phyloP scores from a whole-genome alignment of 2,888 invertebrate species.

The Microplitis deprimator region DNA sequence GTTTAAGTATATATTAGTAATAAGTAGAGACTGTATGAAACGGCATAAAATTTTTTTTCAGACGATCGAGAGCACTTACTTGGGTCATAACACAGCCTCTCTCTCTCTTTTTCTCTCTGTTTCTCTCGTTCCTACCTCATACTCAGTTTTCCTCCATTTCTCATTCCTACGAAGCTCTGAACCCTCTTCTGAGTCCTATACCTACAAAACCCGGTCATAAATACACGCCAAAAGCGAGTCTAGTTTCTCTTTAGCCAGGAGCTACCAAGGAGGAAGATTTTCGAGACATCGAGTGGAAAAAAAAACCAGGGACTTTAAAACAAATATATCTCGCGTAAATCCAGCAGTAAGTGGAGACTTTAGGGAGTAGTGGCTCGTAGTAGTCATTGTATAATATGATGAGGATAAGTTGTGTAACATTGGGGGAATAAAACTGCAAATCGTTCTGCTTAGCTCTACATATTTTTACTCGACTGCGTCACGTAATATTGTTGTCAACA shows the following conservation, averaged over 20 bases:
- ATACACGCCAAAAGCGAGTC: conserved; percentile 10
- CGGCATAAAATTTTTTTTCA: conserved; percentile 40
- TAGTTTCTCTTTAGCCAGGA: conserved; percentile 9
- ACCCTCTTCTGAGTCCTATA: conserved; percentile 7
- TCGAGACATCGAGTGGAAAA: conserved; percentile 27
- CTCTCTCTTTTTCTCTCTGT: conserved; percentile 42
- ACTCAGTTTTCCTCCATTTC: conserved; percentile 58
- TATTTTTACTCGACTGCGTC: conserved; percentile 14
- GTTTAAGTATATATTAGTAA: neutral
- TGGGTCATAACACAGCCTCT: conserved; percentile 65
- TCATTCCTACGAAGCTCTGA: conserved; percentile 35
- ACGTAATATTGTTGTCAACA: conserved; percentile 21
- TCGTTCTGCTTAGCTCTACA: conserved; percentile 39
- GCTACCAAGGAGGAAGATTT: conserved; percentile 17
- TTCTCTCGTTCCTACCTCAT: too few species aligned
- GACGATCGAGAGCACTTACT: conserved; percentile 62
- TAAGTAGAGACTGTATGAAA: neutral
- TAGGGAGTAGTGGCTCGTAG: conserved; percentile 21
- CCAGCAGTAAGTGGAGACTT: conserved; percentile 51
- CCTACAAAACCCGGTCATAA: neutral
- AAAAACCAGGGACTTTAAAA: conserved; percentile 66
- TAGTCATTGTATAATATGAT: conserved; percentile 1
- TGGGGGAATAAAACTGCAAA: conserved; percentile 36
- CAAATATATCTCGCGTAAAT: conserved; percentile 71
- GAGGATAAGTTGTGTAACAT: conserved; percentile 16